Base-by-base conservation (phyloP, 2,888 invertebrate genomes). In the Antitype chi region DNA sequence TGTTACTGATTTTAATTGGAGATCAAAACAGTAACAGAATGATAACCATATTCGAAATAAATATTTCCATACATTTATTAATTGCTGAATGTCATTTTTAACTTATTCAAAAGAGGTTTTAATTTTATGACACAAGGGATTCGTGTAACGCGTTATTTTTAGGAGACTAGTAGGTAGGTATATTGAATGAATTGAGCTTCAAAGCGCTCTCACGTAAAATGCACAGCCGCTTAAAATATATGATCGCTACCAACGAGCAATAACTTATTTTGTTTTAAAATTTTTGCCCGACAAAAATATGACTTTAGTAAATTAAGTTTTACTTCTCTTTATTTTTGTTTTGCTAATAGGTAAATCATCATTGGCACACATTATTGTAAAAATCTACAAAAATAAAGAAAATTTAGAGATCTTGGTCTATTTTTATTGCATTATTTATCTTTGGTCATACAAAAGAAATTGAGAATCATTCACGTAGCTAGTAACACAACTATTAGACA, bases 191-290 rank as follows among this genome's bases (percentile, higher is more conserved):
- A 80, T 77, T 70, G 47, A 73, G 67, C 67, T 70, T 73, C 59
- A 81, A 73, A 70, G 52, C 49, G 55, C 25, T 75, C n/a, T 55
- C 72, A 63, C 85, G 70, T 81, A 76, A 80, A 85, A 81, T 84
- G 57, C 62, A 68, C 62, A 70, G 67, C 59, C 78, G 70, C 67
- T 81, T 81, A 77, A 75, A 82, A 82, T 80, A 78, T 81, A 80
- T 70, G 76, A 63, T 72, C 71, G 49, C 57, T 70, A 68, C 25
- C 63, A 52, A 43, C 63, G 62, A 73, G 20, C 69, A 57, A 70
- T 73, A 57, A 60, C 17, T 28, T 55, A 63, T 59, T 67, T 83
- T 67, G 38, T 76, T 62, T 70, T 55, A 32, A 68, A 15, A 55
- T 6, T 49, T 70, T 52, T 28, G 7, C 3, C 11, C 25, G 11